Percentiles rank a stretch among this genome's conserved stretches.
phyloP scores from a whole-genome alignment of 2,113 vertebrate species.

The Solenodon paradoxus region DNA sequence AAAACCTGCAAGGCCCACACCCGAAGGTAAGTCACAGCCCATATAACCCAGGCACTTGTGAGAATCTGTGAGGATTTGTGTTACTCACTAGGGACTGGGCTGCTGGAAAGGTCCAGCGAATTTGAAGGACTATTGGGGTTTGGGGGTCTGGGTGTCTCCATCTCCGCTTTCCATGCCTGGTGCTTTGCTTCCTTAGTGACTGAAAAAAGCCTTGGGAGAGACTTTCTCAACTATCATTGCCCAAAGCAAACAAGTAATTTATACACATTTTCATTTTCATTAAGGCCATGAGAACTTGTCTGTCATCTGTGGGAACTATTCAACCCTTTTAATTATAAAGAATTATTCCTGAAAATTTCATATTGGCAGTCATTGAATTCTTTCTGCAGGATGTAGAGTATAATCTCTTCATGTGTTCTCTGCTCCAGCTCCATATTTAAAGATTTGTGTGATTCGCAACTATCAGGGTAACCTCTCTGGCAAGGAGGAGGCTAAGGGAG shows the following conservation, averaged over 20 bases:
- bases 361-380: not conserved
- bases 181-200: not conserved
- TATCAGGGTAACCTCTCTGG: not conserved
- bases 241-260: not conserved
- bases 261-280: not conserved
- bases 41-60: not conserved
- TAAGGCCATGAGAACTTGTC: not conserved
- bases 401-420: not conserved
- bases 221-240: not conserved
- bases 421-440: not conserved
- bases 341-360: not conserved
- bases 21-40: not conserved
- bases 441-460: not conserved
- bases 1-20: not conserved
- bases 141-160: not conserved
- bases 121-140: not conserved
- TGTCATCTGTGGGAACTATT: not conserved
- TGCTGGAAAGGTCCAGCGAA: not conserved
- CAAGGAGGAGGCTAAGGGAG: not conserved
- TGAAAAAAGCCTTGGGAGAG: not conserved
- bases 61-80: not conserved
- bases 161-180: not conserved
- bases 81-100: not conserved
- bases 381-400: slow-evolving; percentile 10
- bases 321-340: slow-evolving; percentile 4